Evolutionary conservation across 2,888 invertebrate species (phyloP).

Genomic region (Carabus problematicus): DNA sequence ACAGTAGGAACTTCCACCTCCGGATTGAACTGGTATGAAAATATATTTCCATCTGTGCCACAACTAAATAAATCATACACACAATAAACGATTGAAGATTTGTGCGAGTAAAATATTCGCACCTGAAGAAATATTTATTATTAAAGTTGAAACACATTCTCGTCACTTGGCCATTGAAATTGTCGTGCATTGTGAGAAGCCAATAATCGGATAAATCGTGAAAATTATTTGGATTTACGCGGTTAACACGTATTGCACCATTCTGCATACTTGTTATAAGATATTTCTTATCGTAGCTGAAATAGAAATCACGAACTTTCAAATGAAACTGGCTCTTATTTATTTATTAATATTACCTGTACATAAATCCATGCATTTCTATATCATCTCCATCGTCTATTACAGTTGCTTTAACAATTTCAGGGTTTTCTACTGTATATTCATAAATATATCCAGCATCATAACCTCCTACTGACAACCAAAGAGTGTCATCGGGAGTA

Average conservation of each 20-base stretch:
- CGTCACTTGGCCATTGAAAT: slow-evolving; percentile 71
- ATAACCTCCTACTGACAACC: slow-evolving; percentile 70
- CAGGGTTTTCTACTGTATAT: slow-evolving; percentile 60
- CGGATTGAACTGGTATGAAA: slow-evolving; percentile 69
- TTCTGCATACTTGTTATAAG: slow-evolving; percentile 68
- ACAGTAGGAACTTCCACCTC: slow-evolving; percentile 52
- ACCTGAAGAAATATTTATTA: slow-evolving; percentile 60
- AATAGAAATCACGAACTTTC: slow-evolving; percentile 43
- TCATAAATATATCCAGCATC: slow-evolving; percentile 75
- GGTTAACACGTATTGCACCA: slow-evolving; percentile 67
- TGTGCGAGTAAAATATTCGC: background rate
- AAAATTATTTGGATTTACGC: slow-evolving; percentile 59
- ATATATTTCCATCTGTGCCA: slow-evolving; percentile 80
- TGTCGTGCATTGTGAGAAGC: slow-evolving; percentile 78
- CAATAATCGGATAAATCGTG: slow-evolving; percentile 70
- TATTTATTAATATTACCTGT: slow-evolving; percentile 58
- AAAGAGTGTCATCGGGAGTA: slow-evolving; percentile 62
- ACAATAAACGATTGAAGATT: background rate
- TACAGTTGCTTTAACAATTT: slow-evolving; percentile 56
- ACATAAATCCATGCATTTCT: slow-evolving; percentile 65
- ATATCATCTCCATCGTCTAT: slow-evolving; percentile 64
- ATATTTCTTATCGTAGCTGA: slow-evolving; percentile 61
- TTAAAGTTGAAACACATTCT: slow-evolving; percentile 70
- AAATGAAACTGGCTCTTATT: background rate
- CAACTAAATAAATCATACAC: slow-evolving; percentile 63